A percentile compares a stretch with the other conserved stretches of the same genome.
Evolutionary conservation across 2,113 vertebrate species (phyloP).

Genomic region (Podiceps cristatus): DNA sequence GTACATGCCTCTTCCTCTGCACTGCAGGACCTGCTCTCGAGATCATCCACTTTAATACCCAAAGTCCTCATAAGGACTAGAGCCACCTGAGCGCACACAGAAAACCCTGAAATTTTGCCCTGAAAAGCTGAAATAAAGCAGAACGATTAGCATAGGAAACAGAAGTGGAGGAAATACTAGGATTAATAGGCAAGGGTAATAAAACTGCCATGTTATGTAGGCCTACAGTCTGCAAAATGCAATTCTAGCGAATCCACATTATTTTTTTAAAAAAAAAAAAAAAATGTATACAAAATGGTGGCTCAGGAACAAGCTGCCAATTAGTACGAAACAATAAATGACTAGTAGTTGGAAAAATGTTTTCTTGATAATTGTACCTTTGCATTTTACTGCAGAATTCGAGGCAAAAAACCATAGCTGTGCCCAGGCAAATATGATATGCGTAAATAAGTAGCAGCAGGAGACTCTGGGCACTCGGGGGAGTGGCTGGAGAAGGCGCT

Average conservation of each 20-base stretch:
- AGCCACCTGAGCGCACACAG: accelerated
- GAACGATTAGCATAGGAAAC: background rate
- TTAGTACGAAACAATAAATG: background rate
- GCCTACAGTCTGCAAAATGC: background rate
- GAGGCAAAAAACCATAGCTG: background rate
- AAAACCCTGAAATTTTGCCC: background rate
- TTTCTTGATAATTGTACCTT: background rate
- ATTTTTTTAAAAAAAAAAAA: too few relatives aligned
- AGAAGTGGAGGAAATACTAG: background rate
- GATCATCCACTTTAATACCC: too few relatives aligned
- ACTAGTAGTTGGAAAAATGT: background rate
- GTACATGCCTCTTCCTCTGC: accelerated
- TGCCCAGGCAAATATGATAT: accelerated
- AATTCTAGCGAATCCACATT: background rate
- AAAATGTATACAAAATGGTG: background rate
- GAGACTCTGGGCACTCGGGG: accelerated
- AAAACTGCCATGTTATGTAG: accelerated
- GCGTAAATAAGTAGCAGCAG: background rate
- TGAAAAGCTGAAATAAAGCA: background rate
- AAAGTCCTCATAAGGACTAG: background rate
- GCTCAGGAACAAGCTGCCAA: background rate
- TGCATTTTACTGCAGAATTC: background rate
- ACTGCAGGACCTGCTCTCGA: background rate
- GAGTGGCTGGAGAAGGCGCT: background rate
- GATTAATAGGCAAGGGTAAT: background rate